Evolutionary conservation across 2,113 vertebrate species (phyloP).

Genomic region (Rhinopomastus cyanomelas): DNA sequence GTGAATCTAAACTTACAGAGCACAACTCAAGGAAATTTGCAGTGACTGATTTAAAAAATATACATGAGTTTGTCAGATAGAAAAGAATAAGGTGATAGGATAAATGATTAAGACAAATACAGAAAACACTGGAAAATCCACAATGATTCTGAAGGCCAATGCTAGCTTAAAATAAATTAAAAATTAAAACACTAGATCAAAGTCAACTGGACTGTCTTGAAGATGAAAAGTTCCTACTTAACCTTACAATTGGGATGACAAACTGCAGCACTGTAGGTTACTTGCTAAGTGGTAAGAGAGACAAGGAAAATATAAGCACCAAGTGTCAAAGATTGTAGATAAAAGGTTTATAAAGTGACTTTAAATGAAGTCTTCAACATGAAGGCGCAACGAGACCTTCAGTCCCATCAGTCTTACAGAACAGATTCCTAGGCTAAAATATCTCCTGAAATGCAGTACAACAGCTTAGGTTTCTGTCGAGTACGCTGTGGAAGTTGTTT

Average conservation of each 20-base stretch:
- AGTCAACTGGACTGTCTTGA: background rate
- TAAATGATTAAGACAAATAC: background rate
- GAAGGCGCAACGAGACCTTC: background rate
- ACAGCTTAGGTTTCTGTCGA: background rate
- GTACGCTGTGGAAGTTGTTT: background rate
- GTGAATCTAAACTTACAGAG: background rate
- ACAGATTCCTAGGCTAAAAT: background rate
- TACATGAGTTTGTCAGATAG: background rate
- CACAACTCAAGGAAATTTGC: background rate
- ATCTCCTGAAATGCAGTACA: background rate
- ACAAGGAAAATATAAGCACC: background rate
- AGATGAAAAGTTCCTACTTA: constrained; percentile 19
- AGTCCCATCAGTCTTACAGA: background rate
- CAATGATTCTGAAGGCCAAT: background rate
- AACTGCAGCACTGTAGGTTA: background rate
- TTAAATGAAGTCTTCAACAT: background rate
- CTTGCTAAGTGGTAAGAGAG: background rate
- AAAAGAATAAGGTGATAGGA: background rate
- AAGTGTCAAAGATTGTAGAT: background rate
- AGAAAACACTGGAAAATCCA: background rate
- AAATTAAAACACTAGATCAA: constrained; percentile 17
- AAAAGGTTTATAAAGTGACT: background rate
- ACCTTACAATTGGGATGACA: constrained; percentile 17
- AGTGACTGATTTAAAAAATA: background rate
- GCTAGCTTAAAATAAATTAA: background rate